Evolutionary conservation across 2,113 vertebrate genomes (phyloP).

Genomic region (Emydocephalus ijimae): DNA sequence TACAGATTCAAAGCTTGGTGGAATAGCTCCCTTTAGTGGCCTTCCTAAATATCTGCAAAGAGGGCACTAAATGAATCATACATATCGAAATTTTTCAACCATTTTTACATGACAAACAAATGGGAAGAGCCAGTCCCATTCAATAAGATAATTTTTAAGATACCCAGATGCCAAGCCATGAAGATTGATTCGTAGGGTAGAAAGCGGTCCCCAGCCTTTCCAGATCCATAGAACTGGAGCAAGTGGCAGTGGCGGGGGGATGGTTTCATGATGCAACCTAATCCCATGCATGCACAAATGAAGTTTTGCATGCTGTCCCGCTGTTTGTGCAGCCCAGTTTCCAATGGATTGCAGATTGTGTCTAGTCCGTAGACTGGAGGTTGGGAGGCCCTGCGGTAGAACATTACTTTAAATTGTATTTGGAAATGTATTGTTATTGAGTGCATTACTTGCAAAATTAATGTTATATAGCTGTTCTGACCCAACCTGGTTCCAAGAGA

Average conservation of each 20-base stretch:
- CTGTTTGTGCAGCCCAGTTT: background rate
- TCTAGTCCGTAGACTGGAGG: background rate
- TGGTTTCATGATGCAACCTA: background rate
- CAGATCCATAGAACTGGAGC: background rate
- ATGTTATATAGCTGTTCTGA: background rate
- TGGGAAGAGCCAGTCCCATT: background rate
- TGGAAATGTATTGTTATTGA: background rate
- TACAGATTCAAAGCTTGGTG: background rate
- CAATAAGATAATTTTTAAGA: background rate
- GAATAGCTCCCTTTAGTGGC: background rate
- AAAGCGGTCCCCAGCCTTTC: background rate
- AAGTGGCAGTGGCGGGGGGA: background rate
- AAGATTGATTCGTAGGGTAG: background rate
- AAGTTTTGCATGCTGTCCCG: background rate
- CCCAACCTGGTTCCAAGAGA: too few species aligned
- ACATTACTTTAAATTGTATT: background rate
- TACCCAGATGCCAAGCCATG: background rate
- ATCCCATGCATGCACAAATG: background rate
- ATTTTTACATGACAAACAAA: background rate
- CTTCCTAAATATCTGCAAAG: background rate
- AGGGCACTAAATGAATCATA: background rate
- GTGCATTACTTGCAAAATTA: background rate
- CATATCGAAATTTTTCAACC: background rate
- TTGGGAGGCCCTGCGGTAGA: background rate
- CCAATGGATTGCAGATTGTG: background rate